Percentiles rank a stretch among this genome's conserved stretches.
phyloP scores from a whole-genome alignment of 2,113 vertebrate species.

The Oreochromis tanganicae region DNA sequence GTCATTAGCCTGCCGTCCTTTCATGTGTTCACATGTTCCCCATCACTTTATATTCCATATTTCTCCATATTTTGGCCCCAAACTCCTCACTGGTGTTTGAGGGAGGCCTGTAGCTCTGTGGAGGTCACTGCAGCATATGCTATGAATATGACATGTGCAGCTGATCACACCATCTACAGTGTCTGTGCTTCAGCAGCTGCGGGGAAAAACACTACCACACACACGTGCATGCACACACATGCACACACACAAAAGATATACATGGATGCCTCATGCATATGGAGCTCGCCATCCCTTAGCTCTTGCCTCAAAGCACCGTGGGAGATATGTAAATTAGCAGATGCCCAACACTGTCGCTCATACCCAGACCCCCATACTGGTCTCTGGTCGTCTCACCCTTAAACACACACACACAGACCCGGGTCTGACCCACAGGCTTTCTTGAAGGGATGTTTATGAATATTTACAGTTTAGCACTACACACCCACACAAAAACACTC shows the following conservation, averaged over 20 bases:
- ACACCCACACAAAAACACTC: conserved; percentile 32
- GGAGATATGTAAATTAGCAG: conserved; percentile 67
- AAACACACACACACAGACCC: not conserved
- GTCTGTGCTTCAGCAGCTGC: conserved; percentile 37
- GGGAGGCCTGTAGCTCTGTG: conserved; percentile 36
- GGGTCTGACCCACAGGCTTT: conserved; percentile 44
- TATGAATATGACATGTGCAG: conserved; percentile 58
- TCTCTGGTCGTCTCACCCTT: not conserved
- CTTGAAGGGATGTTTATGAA: conserved; percentile 61
- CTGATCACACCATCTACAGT: conserved; percentile 49
- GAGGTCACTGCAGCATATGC: conserved; percentile 55
- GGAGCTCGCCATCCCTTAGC: conserved; percentile 53
- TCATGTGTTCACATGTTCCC: not conserved
- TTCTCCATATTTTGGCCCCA: conserved; percentile 35
- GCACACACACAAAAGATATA: not conserved
- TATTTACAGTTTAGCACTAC: conserved; percentile 64
- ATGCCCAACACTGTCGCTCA: conserved; percentile 46
- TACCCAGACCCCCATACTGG: not conserved
- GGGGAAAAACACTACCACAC: conserved; percentile 24
- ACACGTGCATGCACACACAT: not conserved
- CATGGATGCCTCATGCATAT: conserved; percentile 68
- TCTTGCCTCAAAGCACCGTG: conserved; percentile 55
- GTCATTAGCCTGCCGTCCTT: conserved; percentile 65
- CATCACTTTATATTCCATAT: conserved; percentile 33
- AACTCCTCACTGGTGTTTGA: not conserved